Base-by-base conservation (phyloP, 1,140 invertebrate genomes). In the Centruroides sculpturatus region DNA sequence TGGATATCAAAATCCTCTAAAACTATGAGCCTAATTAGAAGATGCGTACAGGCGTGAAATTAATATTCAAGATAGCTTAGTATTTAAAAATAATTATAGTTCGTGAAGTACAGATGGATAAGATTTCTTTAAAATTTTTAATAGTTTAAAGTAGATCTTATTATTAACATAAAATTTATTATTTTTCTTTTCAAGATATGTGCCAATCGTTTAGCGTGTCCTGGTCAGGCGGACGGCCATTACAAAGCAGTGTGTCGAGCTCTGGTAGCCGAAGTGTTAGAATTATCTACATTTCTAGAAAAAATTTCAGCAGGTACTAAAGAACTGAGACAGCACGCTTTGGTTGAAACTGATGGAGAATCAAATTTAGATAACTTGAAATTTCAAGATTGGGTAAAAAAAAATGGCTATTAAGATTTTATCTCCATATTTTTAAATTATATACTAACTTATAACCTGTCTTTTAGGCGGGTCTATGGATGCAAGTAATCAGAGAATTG, bases 161-260 rank as follows among this genome's bases (percentile, higher is more conserved):
- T 23, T n/a, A n/a, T n/a, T n/a, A n/a, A 41, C 36, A 41, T 41
- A 4, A 4, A 7, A 41, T 41, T 41, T 41, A 41, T 41, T 41
- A 41, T 41, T 41, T 41, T 67, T 70, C 64, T 68, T 56, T 74
- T 72, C 11, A 75, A 87, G 85, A 73, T 81, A 34, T 90, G 86
- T 72, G 76, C 77, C 6, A 78, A 77, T 65, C 85, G 87, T 70
- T 73, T 84, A 23, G 36, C 80, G 80, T 47, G 78, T 74, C 58
- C 75, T 75, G 3, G 69, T 71, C 76, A 79, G 63, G 83, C 86
- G 0, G 86, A 87, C 69, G 78, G 80, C 52, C 91, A 96, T 77
- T 96, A 93, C 76, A 83, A 83, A 69, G 89, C 90, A 55, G 90
- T 96, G 50, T 91, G 92, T 72, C 79, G 89, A 59, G 91, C 90